Evolutionary conservation across 2,888 invertebrate genomes (phyloP), one percentile per base, ranked within the genome.

Genomic region (Cyaniris semiargus): DNA sequence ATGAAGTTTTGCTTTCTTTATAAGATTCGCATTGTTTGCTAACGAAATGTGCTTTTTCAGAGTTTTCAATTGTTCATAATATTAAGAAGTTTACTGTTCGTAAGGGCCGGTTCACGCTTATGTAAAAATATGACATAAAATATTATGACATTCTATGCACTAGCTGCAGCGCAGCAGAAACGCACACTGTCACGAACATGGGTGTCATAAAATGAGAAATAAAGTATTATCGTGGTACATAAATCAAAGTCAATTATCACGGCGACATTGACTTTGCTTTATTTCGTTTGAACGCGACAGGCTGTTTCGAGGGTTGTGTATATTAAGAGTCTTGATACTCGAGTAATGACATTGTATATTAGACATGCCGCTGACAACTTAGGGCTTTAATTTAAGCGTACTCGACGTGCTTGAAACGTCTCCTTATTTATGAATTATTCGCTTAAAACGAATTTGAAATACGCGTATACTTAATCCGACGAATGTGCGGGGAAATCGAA

Each of bases 221-320:
- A 18, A 53, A 18, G 5, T 38, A 34, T 8, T 8, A 38, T 38
- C 8, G n/a, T 38, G 21, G 48, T 66, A 13, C 21, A 48, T 56
- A 27, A 76, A 38, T 56, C 76, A 76, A 76, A 76, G 76, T 76
- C 76, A 76, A 72, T 76, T 76, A 76, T 71, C 58, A 34, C 56
- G 38, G 58, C 23, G 76, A 76, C 76, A 71, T 76, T 76, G 72
- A 58, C 76, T 76, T 76, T 72, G 56, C 56, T 71, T 76, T 48
- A 76, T 53, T 76, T 76, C 70, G 70, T 76, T 48, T 31, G 56
- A 76, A 53, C 71, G 34, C 38, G 71, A 21, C 71, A 76, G 76
- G 71, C 72, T 76, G 76, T 72, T 76, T 71, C 58, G 56, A 56
- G 71, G 76, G 76, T 76, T 76, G 76, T 76, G 71, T 72, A 70